Conservation (phyloP, 1,140 invertebrate genomes). For the Achroia grisella region DNA sequence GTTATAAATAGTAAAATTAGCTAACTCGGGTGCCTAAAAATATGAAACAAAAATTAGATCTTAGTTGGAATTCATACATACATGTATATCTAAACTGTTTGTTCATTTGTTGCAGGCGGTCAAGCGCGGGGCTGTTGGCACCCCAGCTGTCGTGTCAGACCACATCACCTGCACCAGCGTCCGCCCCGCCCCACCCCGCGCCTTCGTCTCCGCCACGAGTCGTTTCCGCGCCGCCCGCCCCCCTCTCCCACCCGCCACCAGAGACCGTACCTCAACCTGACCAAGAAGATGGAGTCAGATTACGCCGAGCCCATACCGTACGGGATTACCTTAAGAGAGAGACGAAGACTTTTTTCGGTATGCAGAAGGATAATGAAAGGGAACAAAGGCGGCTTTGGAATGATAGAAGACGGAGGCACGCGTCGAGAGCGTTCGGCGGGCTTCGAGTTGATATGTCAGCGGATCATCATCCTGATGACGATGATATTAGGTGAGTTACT, state of each 20-base stretch:
- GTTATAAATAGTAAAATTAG: no score
- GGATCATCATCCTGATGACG: slow-evolving; percentile 74
- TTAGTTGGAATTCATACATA: no score
- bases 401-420: slow-evolving; percentile 82
- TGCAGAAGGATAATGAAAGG: slow-evolving; percentile 82
- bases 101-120: slow-evolving; percentile 52
- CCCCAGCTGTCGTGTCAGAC: slow-evolving; percentile 59
- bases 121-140: slow-evolving; percentile 54
- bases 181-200: slow-evolving; percentile 46
- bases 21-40: no score
- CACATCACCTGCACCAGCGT: slow-evolving; percentile 38
- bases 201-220: slow-evolving; percentile 57
- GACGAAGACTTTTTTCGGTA: slow-evolving; percentile 86
- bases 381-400: slow-evolving; percentile 82
- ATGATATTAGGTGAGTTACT: slow-evolving; percentile 70
- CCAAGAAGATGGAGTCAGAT: slow-evolving; percentile 61
- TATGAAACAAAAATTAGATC: no score
- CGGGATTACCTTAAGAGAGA: slow-evolving; percentile 82
- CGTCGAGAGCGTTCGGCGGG: slow-evolving; percentile 80
- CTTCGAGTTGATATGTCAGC: slow-evolving; percentile 76
- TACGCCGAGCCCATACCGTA: slow-evolving; percentile 52
- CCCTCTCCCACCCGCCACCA: slow-evolving; percentile 31
- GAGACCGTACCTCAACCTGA: slow-evolving; percentile 46
- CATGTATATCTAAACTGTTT: background rate
- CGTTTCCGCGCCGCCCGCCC: slow-evolving; percentile 44